These are phyloP conservation scores for Antheraea yamamai DNA, from an alignment of 2,888 invertebrate genomes.

Conservation along the genomic window DNA sequence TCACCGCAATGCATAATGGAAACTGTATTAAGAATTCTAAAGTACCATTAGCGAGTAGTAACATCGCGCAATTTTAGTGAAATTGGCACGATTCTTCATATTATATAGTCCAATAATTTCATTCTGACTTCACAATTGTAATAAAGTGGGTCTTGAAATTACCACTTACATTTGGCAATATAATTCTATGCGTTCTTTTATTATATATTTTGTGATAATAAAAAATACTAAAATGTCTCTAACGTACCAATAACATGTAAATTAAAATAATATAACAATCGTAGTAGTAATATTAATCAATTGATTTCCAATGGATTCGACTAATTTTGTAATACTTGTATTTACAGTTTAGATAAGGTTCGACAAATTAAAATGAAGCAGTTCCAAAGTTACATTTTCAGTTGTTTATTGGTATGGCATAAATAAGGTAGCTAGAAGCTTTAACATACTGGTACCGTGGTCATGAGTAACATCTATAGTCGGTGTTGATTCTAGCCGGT, in stretches of 20 bases:
- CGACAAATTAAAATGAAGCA: neutral
- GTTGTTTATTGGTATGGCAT: neutral
- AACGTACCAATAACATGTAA: neutral
- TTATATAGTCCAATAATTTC: constrained; percentile 5
- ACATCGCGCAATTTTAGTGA: constrained; percentile 2
- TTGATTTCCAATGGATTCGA: neutral
- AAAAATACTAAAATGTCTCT: neutral
- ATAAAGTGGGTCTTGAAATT: neutral
- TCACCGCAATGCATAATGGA: neutral
- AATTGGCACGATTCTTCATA: constrained; percentile 12
- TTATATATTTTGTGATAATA: neutral
- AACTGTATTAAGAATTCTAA: constrained; percentile 5
- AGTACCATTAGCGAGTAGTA: neutral
- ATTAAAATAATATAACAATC: neutral
- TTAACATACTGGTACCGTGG: neutral
- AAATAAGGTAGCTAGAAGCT: neutral
- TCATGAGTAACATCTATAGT: neutral
- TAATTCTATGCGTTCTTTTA: neutral
- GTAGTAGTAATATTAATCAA: neutral
- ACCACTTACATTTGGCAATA: neutral
- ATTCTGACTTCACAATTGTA: neutral
- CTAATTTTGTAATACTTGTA: neutral
- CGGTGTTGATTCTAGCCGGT: neutral
- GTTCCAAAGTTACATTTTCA: neutral
- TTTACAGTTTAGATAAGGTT: neutral